Conservation (phyloP, 2,888 invertebrate genomes). For the Leptopterna dolabrata region DNA sequence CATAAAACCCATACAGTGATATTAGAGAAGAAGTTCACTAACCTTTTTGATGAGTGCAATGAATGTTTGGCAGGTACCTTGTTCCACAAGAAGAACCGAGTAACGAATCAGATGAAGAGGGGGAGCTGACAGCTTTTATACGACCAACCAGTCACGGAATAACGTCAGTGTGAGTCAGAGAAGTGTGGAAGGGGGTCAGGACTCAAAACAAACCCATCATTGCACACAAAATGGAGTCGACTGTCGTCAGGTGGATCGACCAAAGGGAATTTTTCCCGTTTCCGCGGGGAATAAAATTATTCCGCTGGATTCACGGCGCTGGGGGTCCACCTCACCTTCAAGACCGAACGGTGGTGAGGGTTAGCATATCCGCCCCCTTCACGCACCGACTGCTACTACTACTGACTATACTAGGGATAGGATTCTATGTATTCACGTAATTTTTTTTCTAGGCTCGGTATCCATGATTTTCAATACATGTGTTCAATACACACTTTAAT, state of each 20-base stretch:
- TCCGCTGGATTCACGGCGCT: neutral
- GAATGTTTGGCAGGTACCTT: neutral
- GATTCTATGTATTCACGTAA: too few species aligned
- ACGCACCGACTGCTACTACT: too few species aligned
- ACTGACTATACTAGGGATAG: too few species aligned
- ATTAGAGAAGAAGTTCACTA: too few species aligned
- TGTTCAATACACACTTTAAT: too few species aligned
- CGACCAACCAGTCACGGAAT: neutral
- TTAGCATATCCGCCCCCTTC: too few species aligned
- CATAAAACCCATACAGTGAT: too few species aligned
- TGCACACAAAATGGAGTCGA: neutral
- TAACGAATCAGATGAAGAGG: neutral
- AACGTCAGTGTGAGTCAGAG: neutral
- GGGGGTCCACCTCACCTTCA: neutral
- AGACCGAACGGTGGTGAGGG: neutral
- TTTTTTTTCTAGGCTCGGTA: too few species aligned
- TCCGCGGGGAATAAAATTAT: neutral
- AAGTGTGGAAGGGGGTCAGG: neutral
- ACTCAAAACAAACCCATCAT: neutral
- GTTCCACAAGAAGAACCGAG: neutral
- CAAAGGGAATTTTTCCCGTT: neutral
- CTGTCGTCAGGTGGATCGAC: neutral
- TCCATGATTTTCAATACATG: too few species aligned
- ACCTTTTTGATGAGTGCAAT: too few species aligned
- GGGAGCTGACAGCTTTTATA: neutral